Evolutionary conservation across 1,140 invertebrate species (phyloP).

Genomic region (Gonioctena quinquepunctata): DNA sequence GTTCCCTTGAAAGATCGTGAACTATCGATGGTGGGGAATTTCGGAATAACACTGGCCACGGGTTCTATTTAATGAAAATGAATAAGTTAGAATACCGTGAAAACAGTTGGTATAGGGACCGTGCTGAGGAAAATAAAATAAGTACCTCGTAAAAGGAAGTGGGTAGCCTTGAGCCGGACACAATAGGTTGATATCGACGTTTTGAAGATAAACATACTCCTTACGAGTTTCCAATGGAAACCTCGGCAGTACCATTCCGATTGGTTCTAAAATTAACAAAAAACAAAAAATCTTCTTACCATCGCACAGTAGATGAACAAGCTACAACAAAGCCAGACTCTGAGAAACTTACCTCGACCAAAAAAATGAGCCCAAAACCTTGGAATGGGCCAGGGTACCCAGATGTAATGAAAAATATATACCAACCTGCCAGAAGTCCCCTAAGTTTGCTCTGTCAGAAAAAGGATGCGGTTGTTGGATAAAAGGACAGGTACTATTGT

Average conservation of each 20-base stretch:
- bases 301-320: neutral
- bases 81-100: neutral
- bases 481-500: slow-evolving; percentile 35
- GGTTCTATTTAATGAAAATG: slow-evolving; percentile 58
- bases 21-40: slow-evolving; percentile 58
- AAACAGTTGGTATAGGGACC: slow-evolving; percentile 15
- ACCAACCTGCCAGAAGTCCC: neutral
- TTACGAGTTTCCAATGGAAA: slow-evolving; percentile 69
- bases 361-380: neutral
- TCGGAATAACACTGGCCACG: slow-evolving; percentile 61
- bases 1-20: slow-evolving; percentile 43
- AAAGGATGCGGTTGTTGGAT: slow-evolving; percentile 20
- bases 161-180: slow-evolving; percentile 66
- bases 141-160: slow-evolving; percentile 64
- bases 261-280: slow-evolving; percentile 60
- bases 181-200: slow-evolving; percentile 55
- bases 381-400: slow-evolving; percentile 3
- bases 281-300: slow-evolving; percentile 19
- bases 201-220: slow-evolving; percentile 15
- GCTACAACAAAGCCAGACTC: neutral
- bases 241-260: slow-evolving; percentile 67
- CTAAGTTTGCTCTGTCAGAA: neutral
- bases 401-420: neutral
- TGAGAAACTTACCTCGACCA: slow-evolving; percentile 1
- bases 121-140: slow-evolving; percentile 7